Evolutionary conservation across 2,797 vertebrate genomes (phyloP), one percentile per base, ranked within the genome.

Genomic region (Sorex maritimensis): DNA sequence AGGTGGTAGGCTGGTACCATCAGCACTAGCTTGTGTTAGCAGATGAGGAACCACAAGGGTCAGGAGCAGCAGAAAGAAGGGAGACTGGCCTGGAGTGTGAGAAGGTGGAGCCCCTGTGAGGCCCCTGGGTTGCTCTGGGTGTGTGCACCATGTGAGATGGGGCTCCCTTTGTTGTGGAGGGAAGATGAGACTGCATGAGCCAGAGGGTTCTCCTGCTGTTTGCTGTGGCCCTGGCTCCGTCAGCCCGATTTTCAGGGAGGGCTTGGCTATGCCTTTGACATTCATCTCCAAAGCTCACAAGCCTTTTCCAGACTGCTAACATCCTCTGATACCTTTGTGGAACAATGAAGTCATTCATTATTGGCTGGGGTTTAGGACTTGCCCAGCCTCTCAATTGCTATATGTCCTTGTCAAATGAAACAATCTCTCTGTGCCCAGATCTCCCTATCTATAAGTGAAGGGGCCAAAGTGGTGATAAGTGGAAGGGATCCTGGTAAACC

Each of bases 261-360:
- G 65, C 65, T 75, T 88, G 82, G 75, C 88, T 86, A 28, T 86
- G 49, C 41, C 87, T 82, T 46, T 49, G 69, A 68, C 65, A n/a
- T 41, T 68, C 30, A 73, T 84, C 73, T 95, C 74, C 4, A 13
- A 78, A 90, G 74, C 80, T 46, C 24, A 65, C 74, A 71, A 67
- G n/a, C 38, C 72, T 61, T 21, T 21, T 61, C 58, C 58, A 61
- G 58, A 61, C 58, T 19, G 82, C 46, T 83, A 72, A 86, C 69
- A 71, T 92, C 34, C 68, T 92, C 34, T 46, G 69, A 61, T 88
- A 94, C 87, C 34, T 78, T 93, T 94, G 69, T 67, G 80, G 88
- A 95, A 71, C 68, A 38, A 81, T 83, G 88, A 83, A 78, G 83
- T 95, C 38, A 55, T 79, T 95, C 38, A 55, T 79, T 81, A 38